These are phyloP conservation scores for Polydrusus cervinus DNA, from an alignment of 2,888 invertebrate genomes.

Conservation along the genomic window DNA sequence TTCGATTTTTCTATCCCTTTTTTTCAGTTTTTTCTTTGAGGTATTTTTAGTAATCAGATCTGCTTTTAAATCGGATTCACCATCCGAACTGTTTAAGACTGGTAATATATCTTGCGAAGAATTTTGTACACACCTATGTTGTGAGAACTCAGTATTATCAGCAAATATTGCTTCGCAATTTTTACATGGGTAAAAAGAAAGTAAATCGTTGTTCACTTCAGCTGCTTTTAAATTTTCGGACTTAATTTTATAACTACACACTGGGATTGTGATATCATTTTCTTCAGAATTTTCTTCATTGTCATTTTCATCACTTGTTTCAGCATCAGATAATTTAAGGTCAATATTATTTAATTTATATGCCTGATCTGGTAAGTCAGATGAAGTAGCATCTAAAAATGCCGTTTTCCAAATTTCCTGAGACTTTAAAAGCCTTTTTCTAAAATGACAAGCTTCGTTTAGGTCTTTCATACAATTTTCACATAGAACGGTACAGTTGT, in stretches of 20 bases:
- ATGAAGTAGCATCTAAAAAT: neutral
- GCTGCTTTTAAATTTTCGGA: neutral
- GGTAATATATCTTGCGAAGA: neutral
- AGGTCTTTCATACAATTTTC: constrained; percentile 48
- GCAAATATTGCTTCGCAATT: constrained; percentile 2
- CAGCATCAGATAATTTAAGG: neutral
- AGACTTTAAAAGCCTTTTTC: constrained; percentile 59
- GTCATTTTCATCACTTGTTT: too few relatives aligned
- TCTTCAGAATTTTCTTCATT: neutral
- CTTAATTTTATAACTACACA: neutral
- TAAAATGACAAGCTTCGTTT: constrained; percentile 59
- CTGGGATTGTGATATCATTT: neutral
- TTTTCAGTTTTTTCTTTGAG: neutral
- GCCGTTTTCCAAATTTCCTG: constrained; percentile 58
- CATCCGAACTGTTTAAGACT: neutral
- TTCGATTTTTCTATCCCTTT: neutral
- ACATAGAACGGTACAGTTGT: constrained; percentile 52
- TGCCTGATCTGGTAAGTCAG: neutral
- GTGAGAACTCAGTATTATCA: neutral
- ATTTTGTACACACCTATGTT: constrained; percentile 15
- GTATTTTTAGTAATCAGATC: neutral
- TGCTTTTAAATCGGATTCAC: neutral
- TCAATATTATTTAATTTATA: neutral
- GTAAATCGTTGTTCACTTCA: neutral
- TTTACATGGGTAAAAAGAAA: constrained; percentile 4